These are phyloP conservation scores for Platygyra sinensis DNA, from an alignment of 64 coral and sea anemone genomes.

Conservation along the genomic window DNA sequence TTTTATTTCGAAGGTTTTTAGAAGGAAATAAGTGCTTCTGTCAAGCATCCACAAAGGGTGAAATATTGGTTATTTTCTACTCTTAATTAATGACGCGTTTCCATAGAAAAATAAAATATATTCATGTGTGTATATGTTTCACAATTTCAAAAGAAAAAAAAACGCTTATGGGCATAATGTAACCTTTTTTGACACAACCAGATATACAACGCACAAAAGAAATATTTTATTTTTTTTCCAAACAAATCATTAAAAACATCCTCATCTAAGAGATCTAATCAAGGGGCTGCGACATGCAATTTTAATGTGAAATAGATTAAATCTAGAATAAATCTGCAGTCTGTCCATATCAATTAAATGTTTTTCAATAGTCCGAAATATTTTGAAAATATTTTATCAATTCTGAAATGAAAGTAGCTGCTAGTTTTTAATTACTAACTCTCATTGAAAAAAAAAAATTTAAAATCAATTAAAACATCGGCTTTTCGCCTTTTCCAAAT, in stretches of 20 bases:
- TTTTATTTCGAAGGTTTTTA: background rate
- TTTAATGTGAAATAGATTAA: background rate
- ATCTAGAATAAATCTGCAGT: background rate
- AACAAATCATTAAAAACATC: background rate
- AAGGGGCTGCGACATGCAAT: background rate
- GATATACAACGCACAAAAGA: background rate
- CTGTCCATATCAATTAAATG: background rate
- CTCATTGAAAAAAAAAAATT: too few species aligned
- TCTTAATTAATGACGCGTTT: background rate
- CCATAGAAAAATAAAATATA: background rate
- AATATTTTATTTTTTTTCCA: background rate
- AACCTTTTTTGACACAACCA: background rate
- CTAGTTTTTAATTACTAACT: too few species aligned
- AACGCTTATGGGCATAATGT: background rate
- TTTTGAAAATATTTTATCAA: too few species aligned
- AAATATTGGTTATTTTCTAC: background rate
- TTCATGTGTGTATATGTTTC: background rate
- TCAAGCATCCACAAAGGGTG: background rate
- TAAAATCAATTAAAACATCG: too few species aligned
- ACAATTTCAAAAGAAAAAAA: background rate
- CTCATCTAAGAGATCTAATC: background rate
- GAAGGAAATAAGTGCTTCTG: background rate
- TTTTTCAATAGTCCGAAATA: background rate
- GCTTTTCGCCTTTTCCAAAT: too few species aligned
- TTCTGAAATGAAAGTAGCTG: too few species aligned